Conservation (phyloP, 2,797 vertebrate genomes). For the Rhyacichthys aspro region DNA sequence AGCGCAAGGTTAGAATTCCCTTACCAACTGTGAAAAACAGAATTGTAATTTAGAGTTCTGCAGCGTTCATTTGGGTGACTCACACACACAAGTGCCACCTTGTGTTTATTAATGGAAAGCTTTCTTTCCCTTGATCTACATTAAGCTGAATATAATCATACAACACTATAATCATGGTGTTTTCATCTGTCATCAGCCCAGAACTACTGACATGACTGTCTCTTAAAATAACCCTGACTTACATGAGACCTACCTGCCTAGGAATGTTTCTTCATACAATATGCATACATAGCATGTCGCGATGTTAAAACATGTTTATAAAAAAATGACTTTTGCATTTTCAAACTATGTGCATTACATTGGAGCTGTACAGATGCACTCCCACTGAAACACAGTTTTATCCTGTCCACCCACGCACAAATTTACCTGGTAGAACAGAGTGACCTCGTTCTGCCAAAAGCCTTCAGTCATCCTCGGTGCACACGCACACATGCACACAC, state of each 20-base stretch:
- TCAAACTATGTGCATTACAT: slow-evolving; percentile 12
- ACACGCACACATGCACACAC: slow-evolving; percentile 8
- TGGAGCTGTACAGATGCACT: slow-evolving; percentile 7
- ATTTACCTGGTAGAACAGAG: slow-evolving; percentile 75
- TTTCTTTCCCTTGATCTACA: too few relatives aligned
- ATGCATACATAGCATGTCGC: background rate
- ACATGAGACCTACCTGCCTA: too few relatives aligned
- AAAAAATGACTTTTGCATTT: slow-evolving; percentile 13
- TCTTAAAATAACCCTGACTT: background rate
- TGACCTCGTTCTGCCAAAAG: slow-evolving; percentile 81
- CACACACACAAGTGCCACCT: too few relatives aligned
- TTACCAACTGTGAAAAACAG: too few relatives aligned
- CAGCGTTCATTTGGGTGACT: too few relatives aligned
- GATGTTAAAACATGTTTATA: slow-evolving; percentile 1
- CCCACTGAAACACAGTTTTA: slow-evolving; percentile 40
- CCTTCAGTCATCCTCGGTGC: slow-evolving; percentile 70
- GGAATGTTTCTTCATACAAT: background rate
- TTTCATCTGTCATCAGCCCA: background rate
- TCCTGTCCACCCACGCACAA: slow-evolving; percentile 60
- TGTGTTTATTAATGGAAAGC: too few relatives aligned
- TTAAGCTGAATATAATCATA: background rate
- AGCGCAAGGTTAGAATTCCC: too few relatives aligned
- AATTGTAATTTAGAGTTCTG: too few relatives aligned
- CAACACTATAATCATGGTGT: background rate
- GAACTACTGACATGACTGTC: background rate